These are phyloP conservation scores for Sapayoa aenigma DNA, from an alignment of 2,113 vertebrate genomes.

Conservation along the genomic window DNA sequence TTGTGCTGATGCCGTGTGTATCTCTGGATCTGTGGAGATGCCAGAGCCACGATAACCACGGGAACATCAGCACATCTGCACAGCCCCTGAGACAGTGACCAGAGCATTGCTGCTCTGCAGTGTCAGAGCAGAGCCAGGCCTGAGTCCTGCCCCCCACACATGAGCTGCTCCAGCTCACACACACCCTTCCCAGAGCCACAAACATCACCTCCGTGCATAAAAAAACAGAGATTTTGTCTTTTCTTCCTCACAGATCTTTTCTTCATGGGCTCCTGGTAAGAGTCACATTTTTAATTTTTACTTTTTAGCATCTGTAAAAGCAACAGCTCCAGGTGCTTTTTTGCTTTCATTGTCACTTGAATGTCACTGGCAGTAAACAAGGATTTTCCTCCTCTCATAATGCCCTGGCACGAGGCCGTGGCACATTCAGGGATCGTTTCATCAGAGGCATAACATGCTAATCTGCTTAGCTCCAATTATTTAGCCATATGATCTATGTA, in stretches of 20 bases:
- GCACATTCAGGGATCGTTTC: constrained; percentile 36
- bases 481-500: constrained; percentile 42
- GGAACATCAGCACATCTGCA: neutral
- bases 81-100: too few species aligned
- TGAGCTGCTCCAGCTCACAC: neutral
- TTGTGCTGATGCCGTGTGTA: neutral
- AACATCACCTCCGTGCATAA: accelerated
- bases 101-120: neutral
- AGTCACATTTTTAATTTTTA: neutral
- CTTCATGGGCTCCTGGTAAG: neutral
- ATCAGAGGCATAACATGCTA: constrained; percentile 43
- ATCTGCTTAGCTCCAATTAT: constrained; percentile 68
- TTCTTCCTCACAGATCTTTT: neutral
- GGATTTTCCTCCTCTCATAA: neutral
- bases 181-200: accelerated
- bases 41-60: neutral
- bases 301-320: neutral
- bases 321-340: neutral
- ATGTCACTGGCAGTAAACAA: neutral
- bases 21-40: neutral
- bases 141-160: neutral
- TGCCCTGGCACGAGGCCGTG: neutral
- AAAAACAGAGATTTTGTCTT: neutral
- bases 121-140: accelerated
- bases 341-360: neutral